Percentiles rank a stretch among this genome's conserved stretches.
Conservation (phyloP, 2,888 invertebrate species). For the Tineola bisselliella region DNA sequence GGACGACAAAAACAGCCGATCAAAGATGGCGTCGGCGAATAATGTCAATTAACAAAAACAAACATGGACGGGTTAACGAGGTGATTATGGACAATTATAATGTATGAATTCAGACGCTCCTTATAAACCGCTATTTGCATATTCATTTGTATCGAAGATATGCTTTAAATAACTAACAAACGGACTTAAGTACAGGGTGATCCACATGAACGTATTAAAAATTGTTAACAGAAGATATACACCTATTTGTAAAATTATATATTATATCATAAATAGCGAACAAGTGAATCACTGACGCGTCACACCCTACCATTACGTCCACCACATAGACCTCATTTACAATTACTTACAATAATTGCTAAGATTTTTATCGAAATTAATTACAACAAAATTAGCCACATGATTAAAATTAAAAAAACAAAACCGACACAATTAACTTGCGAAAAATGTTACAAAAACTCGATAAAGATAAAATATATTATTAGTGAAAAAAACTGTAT, state of each 20-base stretch:
- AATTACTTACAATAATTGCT: too few species aligned
- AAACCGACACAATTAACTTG: not conserved
- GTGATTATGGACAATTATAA: constrained; percentile 5
- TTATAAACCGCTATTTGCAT: not conserved
- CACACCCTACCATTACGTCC: too few species aligned
- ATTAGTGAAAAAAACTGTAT: not conserved
- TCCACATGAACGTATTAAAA: too few species aligned
- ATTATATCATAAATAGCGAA: too few species aligned
- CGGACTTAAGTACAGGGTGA: too few species aligned
- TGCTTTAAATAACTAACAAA: too few species aligned
- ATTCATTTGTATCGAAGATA: too few species aligned
- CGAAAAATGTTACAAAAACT: not conserved
- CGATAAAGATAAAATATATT: not conserved
- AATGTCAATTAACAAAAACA: constrained; percentile 25
- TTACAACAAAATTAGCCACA: not conserved
- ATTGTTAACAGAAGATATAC: too few species aligned
- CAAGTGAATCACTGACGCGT: too few species aligned
- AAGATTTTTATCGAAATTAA: too few species aligned
- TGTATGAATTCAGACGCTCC: not conserved
- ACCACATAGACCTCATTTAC: too few species aligned
- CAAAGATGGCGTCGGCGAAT: constrained; percentile 37
- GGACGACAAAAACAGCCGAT: constrained; percentile 17
- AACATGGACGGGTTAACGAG: constrained; percentile 21
- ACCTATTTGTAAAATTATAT: too few species aligned
- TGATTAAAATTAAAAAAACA: not conserved